Evolutionary conservation across 2,888 invertebrate genomes (phyloP).

Genomic region (Vannuccia rotundouncinata): DNA sequence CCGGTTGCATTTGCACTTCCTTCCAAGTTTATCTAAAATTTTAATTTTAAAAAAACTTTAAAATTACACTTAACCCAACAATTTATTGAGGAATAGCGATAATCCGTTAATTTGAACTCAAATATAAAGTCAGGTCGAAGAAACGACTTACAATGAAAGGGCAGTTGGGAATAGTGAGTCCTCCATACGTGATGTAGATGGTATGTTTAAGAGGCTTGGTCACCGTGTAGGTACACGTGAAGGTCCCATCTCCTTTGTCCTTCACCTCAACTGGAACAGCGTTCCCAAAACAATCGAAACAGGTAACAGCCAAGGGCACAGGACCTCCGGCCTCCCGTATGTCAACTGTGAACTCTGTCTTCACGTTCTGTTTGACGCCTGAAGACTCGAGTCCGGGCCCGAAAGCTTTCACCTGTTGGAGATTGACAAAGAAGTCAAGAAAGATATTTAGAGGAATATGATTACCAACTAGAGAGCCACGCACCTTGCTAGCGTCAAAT

Average conservation of each 20-base stretch:
- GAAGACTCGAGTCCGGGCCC: slow-evolving; percentile 55
- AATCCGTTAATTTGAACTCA: too few species aligned
- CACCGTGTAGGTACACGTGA: slow-evolving; percentile 61
- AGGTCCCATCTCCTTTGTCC: slow-evolving; percentile 49
- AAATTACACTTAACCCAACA: too few species aligned
- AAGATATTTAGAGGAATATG: neutral
- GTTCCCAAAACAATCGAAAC: slow-evolving; percentile 6
- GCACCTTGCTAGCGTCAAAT: neutral
- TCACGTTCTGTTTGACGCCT: slow-evolving; percentile 59
- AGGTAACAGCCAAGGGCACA: neutral
- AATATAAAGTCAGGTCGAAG: too few species aligned
- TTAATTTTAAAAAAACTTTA: neutral
- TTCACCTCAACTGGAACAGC: slow-evolving; percentile 28
- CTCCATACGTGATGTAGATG: slow-evolving; percentile 70
- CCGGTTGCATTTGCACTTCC: slow-evolving; percentile 1
- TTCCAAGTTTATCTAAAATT: slow-evolving; percentile 11
- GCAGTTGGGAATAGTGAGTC: slow-evolving; percentile 72
- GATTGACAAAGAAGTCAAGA: too few species aligned
- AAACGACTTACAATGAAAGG: slow-evolving; percentile 67
- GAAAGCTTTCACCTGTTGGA: slow-evolving; percentile 45
- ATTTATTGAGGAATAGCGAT: too few species aligned
- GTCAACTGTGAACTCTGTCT: slow-evolving; percentile 71
- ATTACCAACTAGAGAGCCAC: neutral
- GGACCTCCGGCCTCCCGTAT: slow-evolving; percentile 58
- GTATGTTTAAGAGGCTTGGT: slow-evolving; percentile 68